phyloP scores from a whole-genome alignment of 2,797 vertebrate genomes.

The Lutra lutra region DNA sequence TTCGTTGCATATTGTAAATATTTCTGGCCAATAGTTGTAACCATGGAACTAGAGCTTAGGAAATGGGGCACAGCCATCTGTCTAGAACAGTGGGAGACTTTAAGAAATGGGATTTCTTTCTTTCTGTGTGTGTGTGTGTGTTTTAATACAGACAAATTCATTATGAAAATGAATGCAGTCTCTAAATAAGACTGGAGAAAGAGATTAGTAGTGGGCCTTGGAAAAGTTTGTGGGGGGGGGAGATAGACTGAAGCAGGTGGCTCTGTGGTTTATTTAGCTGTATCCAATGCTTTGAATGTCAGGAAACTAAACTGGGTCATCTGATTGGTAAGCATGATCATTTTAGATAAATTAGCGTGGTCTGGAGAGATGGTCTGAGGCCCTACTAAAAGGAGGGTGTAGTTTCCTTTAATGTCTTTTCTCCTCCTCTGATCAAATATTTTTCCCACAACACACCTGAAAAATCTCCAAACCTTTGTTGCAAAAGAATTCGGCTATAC shows the following conservation, averaged over 20 bases:
- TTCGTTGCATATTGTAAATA: neutral
- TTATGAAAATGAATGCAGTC: slow-evolving; percentile 1
- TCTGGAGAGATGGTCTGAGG: slow-evolving; percentile 12
- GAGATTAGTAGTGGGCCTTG: slow-evolving; percentile 27
- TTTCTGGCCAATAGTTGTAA: slow-evolving; percentile 20
- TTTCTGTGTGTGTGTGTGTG: neutral
- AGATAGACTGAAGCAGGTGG: neutral
- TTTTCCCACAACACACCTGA: slow-evolving; percentile 31
- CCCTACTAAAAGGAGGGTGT: neutral
- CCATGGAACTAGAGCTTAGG: neutral
- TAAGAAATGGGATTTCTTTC: slow-evolving; percentile 2
- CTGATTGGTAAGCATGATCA: slow-evolving; percentile 46
- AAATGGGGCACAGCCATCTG: neutral
- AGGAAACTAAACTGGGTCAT: slow-evolving; percentile 53
- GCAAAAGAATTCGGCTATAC: neutral
- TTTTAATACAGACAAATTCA: slow-evolving; percentile 7
- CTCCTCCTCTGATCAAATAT: slow-evolving; percentile 59
- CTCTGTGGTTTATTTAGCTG: slow-evolving; percentile 18
- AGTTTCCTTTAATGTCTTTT: slow-evolving; percentile 45
- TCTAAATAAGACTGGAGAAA: neutral
- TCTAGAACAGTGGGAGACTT: slow-evolving; percentile 26
- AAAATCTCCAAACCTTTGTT: slow-evolving; percentile 47
- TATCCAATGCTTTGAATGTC: slow-evolving; percentile 25
- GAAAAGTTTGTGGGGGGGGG: neutral
- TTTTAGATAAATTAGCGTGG: slow-evolving; percentile 52